Base-by-base conservation (phyloP, 2,797 vertebrate genomes). In the Orestias chungarensis region DNA sequence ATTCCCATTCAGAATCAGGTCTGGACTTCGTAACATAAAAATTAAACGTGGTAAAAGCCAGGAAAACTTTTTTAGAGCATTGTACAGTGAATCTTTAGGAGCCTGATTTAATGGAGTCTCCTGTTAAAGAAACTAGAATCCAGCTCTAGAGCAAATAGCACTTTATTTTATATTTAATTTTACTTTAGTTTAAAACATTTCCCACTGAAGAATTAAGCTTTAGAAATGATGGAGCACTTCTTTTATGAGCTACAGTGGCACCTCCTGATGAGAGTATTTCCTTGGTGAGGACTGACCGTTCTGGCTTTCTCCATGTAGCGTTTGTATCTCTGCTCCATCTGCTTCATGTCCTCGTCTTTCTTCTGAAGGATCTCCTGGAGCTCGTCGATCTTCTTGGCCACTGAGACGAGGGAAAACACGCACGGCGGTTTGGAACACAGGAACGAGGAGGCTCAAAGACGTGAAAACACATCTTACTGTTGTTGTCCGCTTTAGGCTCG, bases 281-380 rank as follows among this genome's bases (percentile, higher is more conserved):
- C 23, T 38, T 14, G 5, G 8, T 9, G 14, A 6, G 55, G 49
- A 87, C 89, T 68, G 64, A 97, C 97, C 75, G 92, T 95, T 76
- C 93, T 93, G 0, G 95, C 96, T 75, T 94, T 96, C 61, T 95
- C 96, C 90, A 97, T 89, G 0, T 97, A 97, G 74, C 91, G 92
- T 62, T 95, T 96, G 90, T 95, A 98, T n/a, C 95, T 87, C 29
- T 96, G 95, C 89, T 98, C 96, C 97, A 98, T 96, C 82, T 94
- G 94, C 73, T 89, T 94, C 95, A 97, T 94, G 88, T 97, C 96
- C 3, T 95, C 95, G 0, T 97, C 97, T 85, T 97, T 97, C 90
- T 95, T 96, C 75, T 89, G 93, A 84, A 98, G 86, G 76, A 90
- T 94, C 72, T 94, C 93, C 86, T 97, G 95, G 44, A 98, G 93